Conservation (phyloP, 2,797 vertebrate species). For the Malacoctenus gilli region DNA sequence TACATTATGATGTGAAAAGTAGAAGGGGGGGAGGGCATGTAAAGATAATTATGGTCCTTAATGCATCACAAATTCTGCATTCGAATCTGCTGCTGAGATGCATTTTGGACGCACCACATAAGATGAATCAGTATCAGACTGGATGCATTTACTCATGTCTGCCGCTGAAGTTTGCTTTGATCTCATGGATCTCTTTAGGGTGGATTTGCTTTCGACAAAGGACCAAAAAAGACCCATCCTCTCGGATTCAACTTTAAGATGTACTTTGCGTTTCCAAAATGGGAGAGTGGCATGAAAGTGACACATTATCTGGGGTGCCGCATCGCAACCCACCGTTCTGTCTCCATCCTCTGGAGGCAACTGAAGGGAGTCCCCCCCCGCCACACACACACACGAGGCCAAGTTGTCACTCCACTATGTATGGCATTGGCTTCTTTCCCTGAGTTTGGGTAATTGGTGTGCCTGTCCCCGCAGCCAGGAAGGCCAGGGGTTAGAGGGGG, state of each 20-base stretch:
- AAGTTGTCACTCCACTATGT: slow-evolving; percentile 61
- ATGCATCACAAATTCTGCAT: slow-evolving; percentile 19
- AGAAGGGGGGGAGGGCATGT: slow-evolving; percentile 5
- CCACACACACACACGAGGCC: no score
- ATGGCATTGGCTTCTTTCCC: slow-evolving; percentile 59
- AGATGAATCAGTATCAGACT: slow-evolving; percentile 4
- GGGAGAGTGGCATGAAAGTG: no score
- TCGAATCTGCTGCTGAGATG: slow-evolving; percentile 8
- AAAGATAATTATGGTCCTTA: slow-evolving; percentile 11
- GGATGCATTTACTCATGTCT: slow-evolving; percentile 4
- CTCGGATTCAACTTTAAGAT: no score
- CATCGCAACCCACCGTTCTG: slow-evolving; percentile 9
- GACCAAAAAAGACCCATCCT: no score
- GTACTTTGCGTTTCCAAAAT: no score
- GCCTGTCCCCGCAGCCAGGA: slow-evolving; percentile 63
- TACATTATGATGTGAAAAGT: slow-evolving; percentile 28
- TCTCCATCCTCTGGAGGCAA: slow-evolving; percentile 34
- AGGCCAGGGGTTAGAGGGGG: slow-evolving; percentile 62
- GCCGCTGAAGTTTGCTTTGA: not conserved
- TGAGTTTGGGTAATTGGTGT: slow-evolving; percentile 71
- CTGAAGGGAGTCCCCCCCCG: no score
- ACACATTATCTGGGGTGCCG: slow-evolving; percentile 9
- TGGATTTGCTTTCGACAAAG: no score
- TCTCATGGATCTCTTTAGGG: not conserved
- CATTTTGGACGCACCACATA: slow-evolving; percentile 4